phyloP scores from a whole-genome alignment of 2,113 vertebrate genomes.

The Platycercus adscitus region DNA sequence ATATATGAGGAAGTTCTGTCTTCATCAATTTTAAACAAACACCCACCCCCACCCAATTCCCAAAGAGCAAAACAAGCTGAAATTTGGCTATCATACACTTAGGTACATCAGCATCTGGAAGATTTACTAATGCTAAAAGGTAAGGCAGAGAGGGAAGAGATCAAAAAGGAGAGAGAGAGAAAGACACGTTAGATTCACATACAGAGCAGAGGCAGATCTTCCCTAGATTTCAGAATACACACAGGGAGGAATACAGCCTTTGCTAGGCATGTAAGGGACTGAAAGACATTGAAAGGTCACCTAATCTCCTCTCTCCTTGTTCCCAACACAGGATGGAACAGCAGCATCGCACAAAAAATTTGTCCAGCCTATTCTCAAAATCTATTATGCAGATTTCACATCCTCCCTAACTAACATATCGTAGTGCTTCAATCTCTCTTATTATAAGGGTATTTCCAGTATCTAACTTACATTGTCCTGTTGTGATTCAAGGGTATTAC shows the following conservation, averaged over 20 bases:
- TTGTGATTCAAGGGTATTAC: not conserved
- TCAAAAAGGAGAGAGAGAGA: rapidly evolving
- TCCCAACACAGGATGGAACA: not conserved
- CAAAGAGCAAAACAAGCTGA: not conserved
- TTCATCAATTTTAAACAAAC: not conserved
- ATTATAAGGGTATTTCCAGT: not conserved
- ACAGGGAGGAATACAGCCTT: not conserved
- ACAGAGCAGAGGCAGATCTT: not conserved
- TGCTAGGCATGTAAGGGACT: not conserved
- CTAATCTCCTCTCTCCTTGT: not conserved
- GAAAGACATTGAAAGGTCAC: not conserved
- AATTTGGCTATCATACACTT: not conserved
- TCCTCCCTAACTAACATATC: not conserved
- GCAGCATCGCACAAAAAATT: not conserved
- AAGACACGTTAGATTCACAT: not conserved
- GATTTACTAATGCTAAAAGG: not conserved
- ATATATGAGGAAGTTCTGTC: not conserved
- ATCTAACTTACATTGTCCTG: not conserved
- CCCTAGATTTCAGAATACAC: not conserved
- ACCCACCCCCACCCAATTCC: not conserved
- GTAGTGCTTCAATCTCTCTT: not conserved
- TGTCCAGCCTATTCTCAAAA: not conserved
- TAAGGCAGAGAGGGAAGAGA: not conserved
- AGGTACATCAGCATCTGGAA: not conserved
- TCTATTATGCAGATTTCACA: not conserved